Conservation (phyloP, 2,888 invertebrate species). For the Schizotus pectinicornis region DNA sequence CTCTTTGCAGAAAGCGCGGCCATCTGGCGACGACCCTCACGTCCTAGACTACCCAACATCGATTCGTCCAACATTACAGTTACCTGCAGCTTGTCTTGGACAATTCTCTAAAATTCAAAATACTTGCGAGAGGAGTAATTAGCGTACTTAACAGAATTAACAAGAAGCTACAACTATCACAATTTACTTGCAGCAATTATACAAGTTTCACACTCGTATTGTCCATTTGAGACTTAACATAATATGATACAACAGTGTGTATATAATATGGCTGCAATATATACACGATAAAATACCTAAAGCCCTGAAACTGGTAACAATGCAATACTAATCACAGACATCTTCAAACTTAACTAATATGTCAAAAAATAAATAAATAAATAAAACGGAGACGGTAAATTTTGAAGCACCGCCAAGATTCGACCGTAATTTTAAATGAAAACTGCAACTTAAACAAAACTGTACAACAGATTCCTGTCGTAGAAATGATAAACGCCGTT, state of each 20-base stretch:
- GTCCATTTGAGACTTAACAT: constrained; percentile 32
- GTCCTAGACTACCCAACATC: no score
- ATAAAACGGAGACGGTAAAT: neutral
- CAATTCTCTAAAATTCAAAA: no score
- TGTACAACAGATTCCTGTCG: constrained; percentile 82
- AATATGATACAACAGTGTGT: neutral
- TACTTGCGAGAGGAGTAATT: no score
- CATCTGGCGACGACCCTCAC: no score
- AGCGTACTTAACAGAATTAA: no score
- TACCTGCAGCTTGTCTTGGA: no score
- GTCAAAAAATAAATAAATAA: no score
- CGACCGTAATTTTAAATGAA: constrained; percentile 3
- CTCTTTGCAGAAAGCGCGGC: no score
- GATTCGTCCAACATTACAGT: no score
- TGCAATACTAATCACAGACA: no score
- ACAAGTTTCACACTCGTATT: constrained; percentile 26
- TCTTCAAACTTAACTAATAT: no score
- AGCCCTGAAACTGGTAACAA: constrained; percentile 1
- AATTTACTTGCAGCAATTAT: constrained; percentile 19
- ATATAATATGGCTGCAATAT: neutral
- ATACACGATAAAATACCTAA: constrained; percentile 6
- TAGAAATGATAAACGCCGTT: constrained; percentile 85
- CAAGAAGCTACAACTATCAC: neutral
- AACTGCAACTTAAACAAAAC: constrained; percentile 60
- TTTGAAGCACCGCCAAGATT: constrained; percentile 1